These are phyloP conservation scores for Prorops nasuta DNA, from an alignment of 1,140 invertebrate species.

Conservation along the genomic window DNA sequence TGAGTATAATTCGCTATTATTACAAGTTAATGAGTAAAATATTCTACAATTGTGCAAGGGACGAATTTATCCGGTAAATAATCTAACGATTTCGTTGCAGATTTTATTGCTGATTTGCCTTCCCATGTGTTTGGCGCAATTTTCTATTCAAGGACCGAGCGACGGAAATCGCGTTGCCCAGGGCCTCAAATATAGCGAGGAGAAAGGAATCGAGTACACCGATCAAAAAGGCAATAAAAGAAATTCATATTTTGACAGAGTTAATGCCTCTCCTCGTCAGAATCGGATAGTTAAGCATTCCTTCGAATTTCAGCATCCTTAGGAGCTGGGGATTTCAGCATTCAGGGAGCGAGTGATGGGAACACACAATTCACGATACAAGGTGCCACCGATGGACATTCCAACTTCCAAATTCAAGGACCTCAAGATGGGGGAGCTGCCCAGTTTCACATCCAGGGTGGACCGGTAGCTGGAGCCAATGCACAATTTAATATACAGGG, in stretches of 20 bases:
- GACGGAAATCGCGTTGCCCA: slow-evolving; percentile 51
- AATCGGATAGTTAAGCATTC: too few relatives aligned
- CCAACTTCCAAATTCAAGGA: slow-evolving; percentile 46
- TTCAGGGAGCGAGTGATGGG: slow-evolving; percentile 40
- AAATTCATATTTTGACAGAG: too few relatives aligned
- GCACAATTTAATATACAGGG: slow-evolving; percentile 43
- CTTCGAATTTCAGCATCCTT: slow-evolving; percentile 43
- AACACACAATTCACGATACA: slow-evolving; percentile 37
- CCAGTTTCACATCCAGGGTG: slow-evolving; percentile 15
- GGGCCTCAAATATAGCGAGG: slow-evolving; percentile 44
- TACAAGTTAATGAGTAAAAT: too few relatives aligned
- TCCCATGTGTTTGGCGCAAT: slow-evolving; percentile 47
- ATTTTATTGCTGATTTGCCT: slow-evolving; percentile 38
- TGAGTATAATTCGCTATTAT: too few relatives aligned
- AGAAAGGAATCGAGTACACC: slow-evolving; percentile 48
- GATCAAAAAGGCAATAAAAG: slow-evolving; percentile 49
- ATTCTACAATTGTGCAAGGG: too few relatives aligned
- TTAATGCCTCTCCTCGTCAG: too few relatives aligned
- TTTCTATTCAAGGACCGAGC: slow-evolving; percentile 50
- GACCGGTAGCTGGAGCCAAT: slow-evolving; percentile 22
- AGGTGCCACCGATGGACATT: slow-evolving; percentile 45
- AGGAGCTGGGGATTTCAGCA: slow-evolving; percentile 40
- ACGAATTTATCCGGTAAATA: too few relatives aligned
- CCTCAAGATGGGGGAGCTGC: slow-evolving; percentile 34
- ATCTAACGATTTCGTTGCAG: slow-evolving; percentile 24